phyloP scores from a whole-genome alignment of 2,888 invertebrate genomes.

The Allolobophora icterica region DNA sequence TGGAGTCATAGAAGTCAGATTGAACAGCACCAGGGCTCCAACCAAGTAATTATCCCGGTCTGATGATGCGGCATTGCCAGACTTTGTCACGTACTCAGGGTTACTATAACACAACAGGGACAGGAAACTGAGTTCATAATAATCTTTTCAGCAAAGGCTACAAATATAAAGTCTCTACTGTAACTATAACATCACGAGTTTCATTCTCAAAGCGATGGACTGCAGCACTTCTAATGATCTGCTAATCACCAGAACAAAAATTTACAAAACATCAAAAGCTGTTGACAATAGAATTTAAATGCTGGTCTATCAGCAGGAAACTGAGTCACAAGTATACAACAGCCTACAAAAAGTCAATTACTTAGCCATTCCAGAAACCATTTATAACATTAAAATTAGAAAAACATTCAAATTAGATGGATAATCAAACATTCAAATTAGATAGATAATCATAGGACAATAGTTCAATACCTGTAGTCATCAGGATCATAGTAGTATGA shows the following conservation, averaged over 20 bases:
- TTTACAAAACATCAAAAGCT: neutral
- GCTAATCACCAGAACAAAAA: neutral
- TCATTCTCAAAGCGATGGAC: neutral
- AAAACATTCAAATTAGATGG: neutral
- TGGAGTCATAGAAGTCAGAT: conserved; percentile 52
- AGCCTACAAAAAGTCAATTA: neutral
- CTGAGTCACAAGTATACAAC: neutral
- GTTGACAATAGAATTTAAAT: neutral
- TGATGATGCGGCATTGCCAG: conserved; percentile 42
- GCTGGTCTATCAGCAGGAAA: neutral
- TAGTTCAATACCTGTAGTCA: conserved; percentile 53
- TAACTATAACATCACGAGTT: neutral
- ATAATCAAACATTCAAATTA: too few species aligned
- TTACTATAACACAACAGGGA: conserved; percentile 24
- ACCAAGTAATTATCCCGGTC: conserved; percentile 55
- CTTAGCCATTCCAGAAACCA: neutral
- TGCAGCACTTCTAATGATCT: too few species aligned
- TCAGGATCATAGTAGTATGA: conserved; percentile 58
- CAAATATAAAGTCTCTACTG: neutral
- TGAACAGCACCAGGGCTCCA: conserved; percentile 44
- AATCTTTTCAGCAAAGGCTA: neutral
- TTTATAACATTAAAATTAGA: neutral
- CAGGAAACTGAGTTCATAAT: neutral
- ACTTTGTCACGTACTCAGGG: conserved; percentile 30
- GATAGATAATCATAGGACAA: too few species aligned